Evolutionary conservation across 2,113 vertebrate species (phyloP).

Genomic region (Apteryx mantelli): DNA sequence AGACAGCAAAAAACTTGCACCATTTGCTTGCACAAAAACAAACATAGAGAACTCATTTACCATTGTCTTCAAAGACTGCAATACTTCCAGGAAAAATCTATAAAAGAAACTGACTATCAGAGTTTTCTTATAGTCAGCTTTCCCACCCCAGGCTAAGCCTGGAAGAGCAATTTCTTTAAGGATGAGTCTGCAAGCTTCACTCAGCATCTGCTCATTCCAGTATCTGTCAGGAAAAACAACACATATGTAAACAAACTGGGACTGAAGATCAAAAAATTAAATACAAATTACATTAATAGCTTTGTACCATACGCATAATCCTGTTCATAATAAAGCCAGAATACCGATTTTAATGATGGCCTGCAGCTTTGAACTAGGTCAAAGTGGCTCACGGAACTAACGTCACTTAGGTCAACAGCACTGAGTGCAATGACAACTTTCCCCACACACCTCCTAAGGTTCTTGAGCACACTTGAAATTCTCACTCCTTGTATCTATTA

Average conservation of each 20-base stretch:
- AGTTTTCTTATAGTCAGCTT: slow-evolving; percentile 83
- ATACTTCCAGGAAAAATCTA: slow-evolving; percentile 87
- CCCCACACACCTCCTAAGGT: background rate
- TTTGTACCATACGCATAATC: background rate
- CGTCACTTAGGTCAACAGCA: background rate
- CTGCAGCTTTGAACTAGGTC: background rate
- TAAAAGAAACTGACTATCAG: slow-evolving; percentile 89
- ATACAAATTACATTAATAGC: background rate
- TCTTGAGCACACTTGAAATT: background rate
- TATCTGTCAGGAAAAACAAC: slow-evolving; percentile 38
- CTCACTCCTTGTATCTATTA: background rate
- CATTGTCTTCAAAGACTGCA: slow-evolving; percentile 75
- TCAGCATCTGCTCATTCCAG: slow-evolving; percentile 85
- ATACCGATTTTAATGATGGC: background rate
- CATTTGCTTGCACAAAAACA: background rate
- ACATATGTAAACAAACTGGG: background rate
- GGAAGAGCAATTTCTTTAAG: slow-evolving; percentile 83
- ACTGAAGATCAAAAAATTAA: background rate
- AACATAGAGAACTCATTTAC: background rate
- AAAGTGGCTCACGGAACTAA: background rate
- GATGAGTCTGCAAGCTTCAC: slow-evolving; percentile 80
- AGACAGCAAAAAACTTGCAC: background rate
- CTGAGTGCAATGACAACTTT: background rate
- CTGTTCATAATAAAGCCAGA: background rate
- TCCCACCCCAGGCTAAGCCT: slow-evolving; percentile 76